Percentiles rank a stretch among this genome's conserved stretches.
Conservation (phyloP, 2,797 vertebrate genomes). For the Phoeniculus purpureus region DNA sequence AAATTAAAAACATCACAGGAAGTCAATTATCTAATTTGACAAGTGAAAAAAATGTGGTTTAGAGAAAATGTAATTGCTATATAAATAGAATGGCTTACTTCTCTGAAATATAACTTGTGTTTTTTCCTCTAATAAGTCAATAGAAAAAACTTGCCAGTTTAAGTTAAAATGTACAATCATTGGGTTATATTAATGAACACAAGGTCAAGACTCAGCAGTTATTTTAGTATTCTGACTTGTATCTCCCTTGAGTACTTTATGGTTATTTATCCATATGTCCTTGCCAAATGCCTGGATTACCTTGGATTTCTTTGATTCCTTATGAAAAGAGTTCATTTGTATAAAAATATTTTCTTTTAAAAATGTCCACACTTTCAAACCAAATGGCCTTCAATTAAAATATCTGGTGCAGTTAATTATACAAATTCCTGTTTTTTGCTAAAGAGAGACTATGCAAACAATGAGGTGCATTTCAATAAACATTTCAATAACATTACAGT, state of each 20-base stretch:
- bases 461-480: conserved; percentile 43
- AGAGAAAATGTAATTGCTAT: not conserved
- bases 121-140: not conserved
- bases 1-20: not conserved
- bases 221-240: conserved; percentile 12
- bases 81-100: conserved; percentile 17
- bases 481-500: conserved; percentile 50
- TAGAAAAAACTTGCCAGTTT: not conserved
- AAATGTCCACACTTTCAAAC: conserved; percentile 29
- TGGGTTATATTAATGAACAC: not conserved
- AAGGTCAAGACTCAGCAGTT: not conserved
- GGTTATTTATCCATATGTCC: not conserved
- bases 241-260: conserved; percentile 25
- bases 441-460: conserved; percentile 43
- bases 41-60: not conserved
- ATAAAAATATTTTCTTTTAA: conserved; percentile 23
- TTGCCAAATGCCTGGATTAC: not conserved
- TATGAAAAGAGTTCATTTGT: conserved; percentile 20
- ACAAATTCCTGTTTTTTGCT: conserved; percentile 36
- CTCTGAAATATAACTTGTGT: not conserved
- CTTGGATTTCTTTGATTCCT: conserved; percentile 34
- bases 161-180: conserved; percentile 1
- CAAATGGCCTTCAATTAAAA: conserved; percentile 35
- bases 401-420: conserved; percentile 47
- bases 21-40: not conserved